Conservation (phyloP, 2,797 vertebrate genomes). For the Selene dorsalis region DNA sequence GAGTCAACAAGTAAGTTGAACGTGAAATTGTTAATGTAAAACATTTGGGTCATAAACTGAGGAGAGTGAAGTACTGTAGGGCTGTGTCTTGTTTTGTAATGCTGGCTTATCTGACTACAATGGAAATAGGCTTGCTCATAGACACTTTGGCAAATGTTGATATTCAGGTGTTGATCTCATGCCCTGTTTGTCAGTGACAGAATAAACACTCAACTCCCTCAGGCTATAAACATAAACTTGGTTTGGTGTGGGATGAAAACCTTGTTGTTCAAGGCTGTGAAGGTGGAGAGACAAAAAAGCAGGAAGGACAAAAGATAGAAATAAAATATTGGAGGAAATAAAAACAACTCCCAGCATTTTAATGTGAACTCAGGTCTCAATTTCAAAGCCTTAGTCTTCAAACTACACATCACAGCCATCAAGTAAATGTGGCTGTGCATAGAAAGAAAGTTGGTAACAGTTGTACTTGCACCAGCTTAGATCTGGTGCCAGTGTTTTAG, state of each 20-base stretch:
- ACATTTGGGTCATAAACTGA: background rate
- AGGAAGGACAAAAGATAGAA: background rate
- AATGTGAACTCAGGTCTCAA: background rate
- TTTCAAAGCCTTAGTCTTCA: background rate
- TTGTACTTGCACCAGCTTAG: background rate
- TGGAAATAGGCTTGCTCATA: background rate
- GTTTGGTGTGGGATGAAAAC: background rate
- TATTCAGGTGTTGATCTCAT: background rate
- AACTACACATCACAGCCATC: background rate
- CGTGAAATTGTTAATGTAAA: background rate
- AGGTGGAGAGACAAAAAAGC: background rate
- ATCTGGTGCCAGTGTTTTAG: background rate
- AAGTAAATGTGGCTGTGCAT: background rate
- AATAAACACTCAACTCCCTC: background rate
- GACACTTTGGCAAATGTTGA: background rate
- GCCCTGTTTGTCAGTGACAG: background rate
- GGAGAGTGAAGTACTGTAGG: background rate
- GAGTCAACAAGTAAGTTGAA: slow-evolving; percentile 32
- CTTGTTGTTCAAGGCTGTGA: background rate
- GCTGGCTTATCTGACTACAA: background rate
- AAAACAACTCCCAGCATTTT: background rate
- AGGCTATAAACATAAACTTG: background rate
- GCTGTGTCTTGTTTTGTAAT: background rate
- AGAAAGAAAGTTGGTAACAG: background rate
- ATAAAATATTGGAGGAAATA: background rate